These are phyloP conservation scores for Suricata suricatta DNA, from an alignment of 2,113 vertebrate genomes.

Conservation along the genomic window DNA sequence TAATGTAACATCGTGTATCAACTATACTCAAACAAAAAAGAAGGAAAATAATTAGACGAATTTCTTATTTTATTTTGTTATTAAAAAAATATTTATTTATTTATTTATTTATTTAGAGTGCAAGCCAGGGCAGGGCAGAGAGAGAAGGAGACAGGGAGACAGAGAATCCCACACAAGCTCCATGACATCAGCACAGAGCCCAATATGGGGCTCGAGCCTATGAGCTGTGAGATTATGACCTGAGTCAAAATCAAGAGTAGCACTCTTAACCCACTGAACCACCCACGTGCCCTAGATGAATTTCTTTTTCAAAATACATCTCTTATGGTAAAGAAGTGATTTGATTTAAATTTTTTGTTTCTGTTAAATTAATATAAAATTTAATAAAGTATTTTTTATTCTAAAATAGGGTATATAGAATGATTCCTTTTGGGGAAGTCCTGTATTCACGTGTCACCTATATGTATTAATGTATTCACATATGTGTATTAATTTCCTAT, in stretches of 20 bases:
- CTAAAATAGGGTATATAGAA: neutral
- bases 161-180: no score
- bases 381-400: neutral
- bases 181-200: no score
- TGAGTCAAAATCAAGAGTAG: no score
- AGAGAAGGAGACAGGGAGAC: no score
- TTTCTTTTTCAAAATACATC: neutral
- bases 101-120: no score
- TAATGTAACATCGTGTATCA: no score
- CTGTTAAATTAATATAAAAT: neutral
- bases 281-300: neutral
- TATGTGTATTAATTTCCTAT: neutral
- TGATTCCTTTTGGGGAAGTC: neutral
- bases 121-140: no score
- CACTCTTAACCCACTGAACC: no score
- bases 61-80: neutral
- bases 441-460: neutral
- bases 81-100: no score
- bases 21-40: no score
- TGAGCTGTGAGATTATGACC: no score
- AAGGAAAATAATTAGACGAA: neutral
- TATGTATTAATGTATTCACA: neutral
- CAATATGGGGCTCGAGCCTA: no score
- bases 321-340: neutral
- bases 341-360: conserved; percentile 4